Conservation (phyloP, 1,140 invertebrate genomes). For the Penaeus indicus region DNA sequence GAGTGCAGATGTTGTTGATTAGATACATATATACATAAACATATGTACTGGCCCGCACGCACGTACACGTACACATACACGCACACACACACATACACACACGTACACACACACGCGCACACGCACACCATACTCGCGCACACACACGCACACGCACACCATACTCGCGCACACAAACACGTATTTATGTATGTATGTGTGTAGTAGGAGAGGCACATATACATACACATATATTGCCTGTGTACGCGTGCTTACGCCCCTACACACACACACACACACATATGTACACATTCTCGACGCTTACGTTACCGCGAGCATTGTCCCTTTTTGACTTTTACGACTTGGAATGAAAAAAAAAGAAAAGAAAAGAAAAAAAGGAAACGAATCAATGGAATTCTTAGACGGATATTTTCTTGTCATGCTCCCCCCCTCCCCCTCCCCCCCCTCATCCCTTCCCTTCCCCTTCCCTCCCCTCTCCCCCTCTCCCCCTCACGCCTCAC, state of each 20-base stretch:
- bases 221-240: neutral
- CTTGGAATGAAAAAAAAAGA: too few relatives aligned
- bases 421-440: too few relatives aligned
- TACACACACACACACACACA: constrained; percentile 2
- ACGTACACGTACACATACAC: neutral
- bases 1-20: too few relatives aligned
- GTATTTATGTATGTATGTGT: neutral
- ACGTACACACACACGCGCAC: neutral
- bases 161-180: too few relatives aligned
- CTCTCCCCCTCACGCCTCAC: neutral
- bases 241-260: neutral
- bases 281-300: neutral
- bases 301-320: too few relatives aligned
- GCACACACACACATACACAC: neutral
- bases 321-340: too few relatives aligned
- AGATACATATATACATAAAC: neutral
- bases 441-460: neutral
- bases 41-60: neutral
- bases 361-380: too few relatives aligned
- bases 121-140: too few relatives aligned
- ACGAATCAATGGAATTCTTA: too few relatives aligned
- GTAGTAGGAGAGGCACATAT: neutral
- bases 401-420: too few relatives aligned
- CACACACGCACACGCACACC: too few relatives aligned
- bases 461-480: neutral